Evolutionary conservation across 1,140 invertebrate genomes (phyloP).

Genomic region (Heliconius eleuchia): DNA sequence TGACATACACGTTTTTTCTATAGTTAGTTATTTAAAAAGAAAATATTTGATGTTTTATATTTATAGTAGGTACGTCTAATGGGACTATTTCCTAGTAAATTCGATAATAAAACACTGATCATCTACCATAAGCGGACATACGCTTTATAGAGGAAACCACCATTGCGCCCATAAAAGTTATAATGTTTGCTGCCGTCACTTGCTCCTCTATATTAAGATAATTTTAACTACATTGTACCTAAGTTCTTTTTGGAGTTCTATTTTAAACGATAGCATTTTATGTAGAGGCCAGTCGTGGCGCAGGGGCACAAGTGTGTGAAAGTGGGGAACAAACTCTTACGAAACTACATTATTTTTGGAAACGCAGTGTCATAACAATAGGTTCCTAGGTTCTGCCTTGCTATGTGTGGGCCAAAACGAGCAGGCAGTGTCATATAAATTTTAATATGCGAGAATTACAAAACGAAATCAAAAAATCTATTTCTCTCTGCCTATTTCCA

Average conservation of each 20-base stretch:
- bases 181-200: not conserved
- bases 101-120: not conserved
- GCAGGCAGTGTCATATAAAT: no score
- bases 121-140: not conserved
- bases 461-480: no score
- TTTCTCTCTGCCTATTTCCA: no score
- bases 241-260: not conserved
- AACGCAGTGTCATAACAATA: no score
- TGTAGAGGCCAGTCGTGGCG: no score
- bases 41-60: not conserved
- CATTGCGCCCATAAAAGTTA: constrained; percentile 12
- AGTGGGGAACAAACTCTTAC: no score
- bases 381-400: no score
- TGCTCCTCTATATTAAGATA: not conserved
- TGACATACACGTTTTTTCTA: no score
- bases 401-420: no score
- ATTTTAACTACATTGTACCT: constrained; percentile 10
- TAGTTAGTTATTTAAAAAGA: not conserved
- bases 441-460: no score
- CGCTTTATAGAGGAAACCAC: constrained; percentile 23
- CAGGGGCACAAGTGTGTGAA: no score
- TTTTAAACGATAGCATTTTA: not conserved
- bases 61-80: not conserved
- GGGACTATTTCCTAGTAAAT: not conserved
- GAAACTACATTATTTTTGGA: no score